Evolutionary conservation across 1,140 invertebrate species (phyloP).

Genomic region (Amphibalanus amphitrite): DNA sequence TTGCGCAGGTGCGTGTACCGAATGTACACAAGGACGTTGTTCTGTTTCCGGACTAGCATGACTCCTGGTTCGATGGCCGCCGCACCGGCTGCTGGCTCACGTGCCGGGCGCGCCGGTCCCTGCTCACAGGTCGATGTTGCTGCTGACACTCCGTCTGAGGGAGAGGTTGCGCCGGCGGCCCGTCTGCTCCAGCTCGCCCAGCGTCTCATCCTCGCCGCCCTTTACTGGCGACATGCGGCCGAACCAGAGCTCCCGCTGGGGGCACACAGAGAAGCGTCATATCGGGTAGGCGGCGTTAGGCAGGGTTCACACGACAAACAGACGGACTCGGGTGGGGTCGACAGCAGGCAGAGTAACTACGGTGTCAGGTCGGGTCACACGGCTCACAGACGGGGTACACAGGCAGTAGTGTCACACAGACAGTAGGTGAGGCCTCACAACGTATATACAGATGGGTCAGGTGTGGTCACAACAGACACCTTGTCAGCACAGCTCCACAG

Average conservation of each 20-base stretch:
- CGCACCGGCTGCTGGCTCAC: too few species aligned
- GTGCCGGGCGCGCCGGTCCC: too few species aligned
- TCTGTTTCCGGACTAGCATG: too few species aligned
- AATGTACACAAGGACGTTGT: too few species aligned
- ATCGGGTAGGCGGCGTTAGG: not conserved
- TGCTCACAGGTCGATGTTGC: too few species aligned
- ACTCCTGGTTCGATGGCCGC: too few species aligned
- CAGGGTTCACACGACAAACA: not conserved
- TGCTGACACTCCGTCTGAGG: too few species aligned
- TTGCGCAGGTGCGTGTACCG: too few species aligned
- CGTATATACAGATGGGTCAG: not conserved
- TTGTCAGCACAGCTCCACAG: too few species aligned
- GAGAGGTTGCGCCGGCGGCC: too few species aligned
- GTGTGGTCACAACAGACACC: not conserved
- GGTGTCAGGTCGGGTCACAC: not conserved
- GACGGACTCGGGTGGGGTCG: not conserved
- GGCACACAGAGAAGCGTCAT: not conserved
- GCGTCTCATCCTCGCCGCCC: not conserved
- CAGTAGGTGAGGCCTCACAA: not conserved
- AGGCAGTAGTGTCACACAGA: not conserved
- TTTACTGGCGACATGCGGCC: not conserved
- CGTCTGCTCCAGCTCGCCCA: too few species aligned
- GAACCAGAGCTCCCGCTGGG: not conserved
- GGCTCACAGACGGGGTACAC: not conserved
- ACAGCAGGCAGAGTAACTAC: not conserved